Percentiles rank a stretch among this genome's conserved stretches.
phyloP scores from a whole-genome alignment of 1,140 invertebrate species.

The Cataglyphis hispanica region DNA sequence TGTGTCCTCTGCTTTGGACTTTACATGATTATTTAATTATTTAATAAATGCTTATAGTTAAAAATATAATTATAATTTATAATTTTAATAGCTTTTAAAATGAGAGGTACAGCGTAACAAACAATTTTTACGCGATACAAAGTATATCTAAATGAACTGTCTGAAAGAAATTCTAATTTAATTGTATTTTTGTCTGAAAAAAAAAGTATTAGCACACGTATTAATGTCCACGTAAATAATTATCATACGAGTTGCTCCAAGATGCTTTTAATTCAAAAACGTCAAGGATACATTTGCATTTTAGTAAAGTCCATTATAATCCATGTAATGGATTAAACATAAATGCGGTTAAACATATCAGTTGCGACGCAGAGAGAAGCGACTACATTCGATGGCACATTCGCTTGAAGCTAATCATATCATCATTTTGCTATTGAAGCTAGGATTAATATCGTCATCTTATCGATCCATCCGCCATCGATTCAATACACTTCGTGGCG shows the following conservation, averaged over 20 bases:
- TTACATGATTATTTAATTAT: background rate
- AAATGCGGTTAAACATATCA: conserved; percentile 32
- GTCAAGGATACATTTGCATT: background rate
- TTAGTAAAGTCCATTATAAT: background rate
- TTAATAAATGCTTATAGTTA: background rate
- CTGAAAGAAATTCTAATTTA: background rate
- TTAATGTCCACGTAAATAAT: background rate
- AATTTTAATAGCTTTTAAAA: background rate
- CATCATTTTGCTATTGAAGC: conserved; percentile 54
- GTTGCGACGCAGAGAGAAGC: background rate
- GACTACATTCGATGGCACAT: conserved; percentile 31
- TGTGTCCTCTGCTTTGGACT: background rate
- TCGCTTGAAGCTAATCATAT: conserved; percentile 53
- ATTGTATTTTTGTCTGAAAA: background rate
- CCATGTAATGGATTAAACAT: background rate
- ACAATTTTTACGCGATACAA: background rate
- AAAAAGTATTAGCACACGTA: background rate
- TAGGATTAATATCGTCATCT: conserved; percentile 63
- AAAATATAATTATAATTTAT: background rate
- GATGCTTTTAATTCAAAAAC: background rate
- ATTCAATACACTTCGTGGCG: conserved; percentile 62
- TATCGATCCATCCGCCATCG: conserved; percentile 69
- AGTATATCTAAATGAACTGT: background rate
- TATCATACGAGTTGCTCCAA: background rate
- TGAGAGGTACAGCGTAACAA: background rate